Conservation (phyloP, 2,888 invertebrate species). For the Clitarchus hookeri region DNA sequence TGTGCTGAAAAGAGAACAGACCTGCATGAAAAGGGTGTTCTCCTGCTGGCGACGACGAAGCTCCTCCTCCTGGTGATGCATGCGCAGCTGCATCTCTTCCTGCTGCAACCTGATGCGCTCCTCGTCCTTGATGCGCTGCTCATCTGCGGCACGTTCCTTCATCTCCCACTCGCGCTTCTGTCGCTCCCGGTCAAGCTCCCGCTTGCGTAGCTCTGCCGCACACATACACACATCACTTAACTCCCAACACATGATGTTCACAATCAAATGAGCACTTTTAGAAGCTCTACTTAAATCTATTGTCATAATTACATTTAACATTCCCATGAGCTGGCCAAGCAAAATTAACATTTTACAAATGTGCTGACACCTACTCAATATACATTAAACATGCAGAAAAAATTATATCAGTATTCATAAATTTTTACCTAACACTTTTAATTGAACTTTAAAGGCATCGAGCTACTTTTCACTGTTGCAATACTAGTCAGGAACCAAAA, state of each 20-base stretch:
- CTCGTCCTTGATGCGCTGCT: slow-evolving; percentile 73
- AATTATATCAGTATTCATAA: too few relatives aligned
- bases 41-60: slow-evolving; percentile 84
- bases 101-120: slow-evolving; percentile 70
- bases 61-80: slow-evolving; percentile 81
- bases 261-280: too few relatives aligned
- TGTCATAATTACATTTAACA: slow-evolving; percentile 31
- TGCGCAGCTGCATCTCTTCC: slow-evolving; percentile 76
- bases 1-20: slow-evolving; percentile 46
- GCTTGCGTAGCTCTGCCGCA: slow-evolving; percentile 70
- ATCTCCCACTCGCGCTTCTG: slow-evolving; percentile 84
- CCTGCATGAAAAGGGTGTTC: slow-evolving; percentile 86
- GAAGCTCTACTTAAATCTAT: background rate
- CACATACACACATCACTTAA: too few relatives aligned
- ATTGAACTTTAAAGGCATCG: too few relatives aligned
- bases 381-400: too few relatives aligned
- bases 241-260: too few relatives aligned
- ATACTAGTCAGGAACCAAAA: too few relatives aligned
- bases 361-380: too few relatives aligned
- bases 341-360: too few relatives aligned
- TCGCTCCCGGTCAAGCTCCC: slow-evolving; percentile 85
- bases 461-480: too few relatives aligned
- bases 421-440: too few relatives aligned
- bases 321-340: too few relatives aligned
- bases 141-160: slow-evolving; percentile 80